These are phyloP conservation scores for Bungarus multicinctus DNA, from an alignment of 2,113 vertebrate genomes.

Conservation along the genomic window DNA sequence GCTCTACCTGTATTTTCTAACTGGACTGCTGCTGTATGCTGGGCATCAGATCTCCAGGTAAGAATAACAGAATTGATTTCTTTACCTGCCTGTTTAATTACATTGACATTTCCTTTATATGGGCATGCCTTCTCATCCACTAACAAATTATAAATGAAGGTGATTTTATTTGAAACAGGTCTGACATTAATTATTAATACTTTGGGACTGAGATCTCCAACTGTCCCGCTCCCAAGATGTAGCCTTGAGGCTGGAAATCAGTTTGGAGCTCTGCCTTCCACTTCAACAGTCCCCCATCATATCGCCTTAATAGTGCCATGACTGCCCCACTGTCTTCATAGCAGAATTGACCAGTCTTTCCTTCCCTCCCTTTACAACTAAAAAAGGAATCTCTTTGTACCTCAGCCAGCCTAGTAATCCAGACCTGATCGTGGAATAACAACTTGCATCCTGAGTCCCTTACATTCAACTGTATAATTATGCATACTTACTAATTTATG, in stretches of 20 bases:
- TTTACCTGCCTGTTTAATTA: background rate
- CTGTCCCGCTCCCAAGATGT: background rate
- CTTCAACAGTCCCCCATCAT: background rate
- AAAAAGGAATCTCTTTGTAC: background rate
- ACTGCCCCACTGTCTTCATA: background rate
- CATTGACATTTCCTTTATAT: background rate
- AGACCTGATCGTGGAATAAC: background rate
- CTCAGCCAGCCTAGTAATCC: background rate
- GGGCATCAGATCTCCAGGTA: constrained; percentile 98
- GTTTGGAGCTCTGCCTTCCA: background rate
- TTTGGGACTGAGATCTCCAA: background rate
- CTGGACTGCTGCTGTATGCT: constrained; percentile 91
- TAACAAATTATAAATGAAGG: background rate
- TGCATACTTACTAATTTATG: background rate
- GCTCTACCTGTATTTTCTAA: constrained; percentile 94
- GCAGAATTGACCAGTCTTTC: background rate
- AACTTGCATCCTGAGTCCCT: background rate
- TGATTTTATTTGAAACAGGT: background rate
- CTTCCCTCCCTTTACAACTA: background rate
- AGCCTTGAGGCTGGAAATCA: background rate
- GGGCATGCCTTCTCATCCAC: background rate
- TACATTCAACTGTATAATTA: background rate
- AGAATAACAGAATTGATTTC: constrained; percentile 31
- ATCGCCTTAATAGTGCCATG: background rate
- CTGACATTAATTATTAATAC: background rate